Conservation (phyloP, 2,113 vertebrate genomes). For the Chloroceryle aenea region DNA sequence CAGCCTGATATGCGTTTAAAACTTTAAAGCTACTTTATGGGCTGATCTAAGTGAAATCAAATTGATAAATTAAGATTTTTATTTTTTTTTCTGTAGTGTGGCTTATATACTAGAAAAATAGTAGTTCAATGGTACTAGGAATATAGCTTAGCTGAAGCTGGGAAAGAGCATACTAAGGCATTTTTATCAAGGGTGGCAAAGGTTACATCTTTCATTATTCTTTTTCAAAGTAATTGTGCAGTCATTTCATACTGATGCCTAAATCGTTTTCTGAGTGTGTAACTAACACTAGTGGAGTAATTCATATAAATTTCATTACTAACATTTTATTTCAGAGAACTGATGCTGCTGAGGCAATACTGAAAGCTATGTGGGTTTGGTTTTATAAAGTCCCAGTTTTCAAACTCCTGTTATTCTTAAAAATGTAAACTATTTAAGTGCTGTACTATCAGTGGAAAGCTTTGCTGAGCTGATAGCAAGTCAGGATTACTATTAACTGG, state of each 20-base stretch:
- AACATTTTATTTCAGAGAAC: background rate
- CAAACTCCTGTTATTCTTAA: background rate
- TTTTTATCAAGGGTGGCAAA: background rate
- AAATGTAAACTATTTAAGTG: background rate
- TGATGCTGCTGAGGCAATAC: background rate
- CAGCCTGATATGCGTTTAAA: constrained; percentile 24
- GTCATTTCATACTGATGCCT: background rate
- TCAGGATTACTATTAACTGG: background rate
- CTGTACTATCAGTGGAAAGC: constrained; percentile 12
- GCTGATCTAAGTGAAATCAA: constrained; percentile 8
- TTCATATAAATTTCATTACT: background rate
- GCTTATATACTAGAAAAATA: background rate
- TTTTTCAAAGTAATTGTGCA: background rate
- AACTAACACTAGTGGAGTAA: background rate
- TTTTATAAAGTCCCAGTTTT: constrained; percentile 14
- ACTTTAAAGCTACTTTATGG: constrained; percentile 51
- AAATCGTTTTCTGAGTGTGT: background rate
- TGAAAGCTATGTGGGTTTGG: background rate
- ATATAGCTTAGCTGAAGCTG: background rate
- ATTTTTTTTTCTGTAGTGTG: background rate
- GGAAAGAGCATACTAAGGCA: background rate
- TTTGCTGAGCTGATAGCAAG: background rate
- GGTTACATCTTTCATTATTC: constrained; percentile 15
- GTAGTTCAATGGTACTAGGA: background rate
- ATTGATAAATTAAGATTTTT: constrained; percentile 23